These are phyloP conservation scores for Pachydiplax longipennis DNA, from an alignment of 2,888 invertebrate genomes.

Conservation along the genomic window DNA sequence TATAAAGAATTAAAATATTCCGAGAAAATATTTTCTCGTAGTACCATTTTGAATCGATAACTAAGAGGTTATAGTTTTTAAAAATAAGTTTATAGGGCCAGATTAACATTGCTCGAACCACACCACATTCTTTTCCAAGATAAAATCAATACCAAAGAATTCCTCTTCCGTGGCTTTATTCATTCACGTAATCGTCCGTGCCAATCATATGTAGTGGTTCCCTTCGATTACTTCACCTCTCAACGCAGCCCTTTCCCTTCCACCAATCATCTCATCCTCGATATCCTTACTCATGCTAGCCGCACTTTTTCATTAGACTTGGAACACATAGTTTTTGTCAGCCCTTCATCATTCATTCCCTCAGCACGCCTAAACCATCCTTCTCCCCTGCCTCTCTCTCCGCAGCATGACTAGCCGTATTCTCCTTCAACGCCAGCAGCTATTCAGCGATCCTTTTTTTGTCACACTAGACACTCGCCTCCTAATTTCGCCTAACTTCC, in stretches of 20 bases:
- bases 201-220: neutral
- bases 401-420: neutral
- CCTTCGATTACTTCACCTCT: neutral
- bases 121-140: no score
- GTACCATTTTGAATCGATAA: no score
- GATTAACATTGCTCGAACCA: no score
- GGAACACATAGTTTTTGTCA: neutral
- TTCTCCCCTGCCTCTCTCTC: neutral
- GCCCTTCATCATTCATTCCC: neutral
- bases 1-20: no score
- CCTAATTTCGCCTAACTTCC: neutral
- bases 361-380: neutral
- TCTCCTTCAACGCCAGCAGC: neutral
- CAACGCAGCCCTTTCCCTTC: neutral
- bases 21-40: no score
- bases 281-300: neutral
- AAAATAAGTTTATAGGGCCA: no score
- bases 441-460: neutral
- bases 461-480: neutral
- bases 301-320: neutral
- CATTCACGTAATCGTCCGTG: no score
- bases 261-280: neutral
- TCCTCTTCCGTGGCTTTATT: no score
- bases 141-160: no score
- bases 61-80: no score